Conservation (phyloP, 1,140 invertebrate genomes). For the Leptinotarsa undecemlineata region DNA sequence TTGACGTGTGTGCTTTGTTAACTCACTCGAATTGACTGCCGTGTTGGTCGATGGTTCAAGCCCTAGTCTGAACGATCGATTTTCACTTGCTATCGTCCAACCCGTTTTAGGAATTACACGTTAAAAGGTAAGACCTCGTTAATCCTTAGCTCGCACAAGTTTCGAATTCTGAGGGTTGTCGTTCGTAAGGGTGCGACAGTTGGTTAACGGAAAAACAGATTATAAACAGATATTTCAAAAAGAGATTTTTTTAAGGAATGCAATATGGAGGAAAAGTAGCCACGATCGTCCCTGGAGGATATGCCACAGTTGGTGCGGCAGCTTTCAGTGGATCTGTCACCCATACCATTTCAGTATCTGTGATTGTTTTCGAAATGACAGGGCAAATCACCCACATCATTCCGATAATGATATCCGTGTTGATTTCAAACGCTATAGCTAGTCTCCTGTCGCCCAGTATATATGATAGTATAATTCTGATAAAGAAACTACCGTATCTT, state of each 20-base stretch:
- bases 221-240: too few species aligned
- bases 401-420: slow-evolving; percentile 93
- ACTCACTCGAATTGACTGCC: too few species aligned
- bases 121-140: too few species aligned
- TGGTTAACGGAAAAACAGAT: too few species aligned
- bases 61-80: too few species aligned
- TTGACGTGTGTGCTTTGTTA: too few species aligned
- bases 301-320: slow-evolving; percentile 90
- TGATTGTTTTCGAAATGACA: slow-evolving; percentile 98
- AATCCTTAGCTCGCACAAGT: too few species aligned
- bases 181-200: too few species aligned
- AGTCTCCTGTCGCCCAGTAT: slow-evolving; percentile 92
- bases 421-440: slow-evolving; percentile 93
- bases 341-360: slow-evolving; percentile 95
- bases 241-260: slow-evolving; percentile 64
- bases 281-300: slow-evolving; percentile 91
- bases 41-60: too few species aligned
- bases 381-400: slow-evolving; percentile 88
- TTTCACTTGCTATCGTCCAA: too few species aligned
- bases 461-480: slow-evolving; percentile 97
- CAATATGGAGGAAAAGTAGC: slow-evolving; percentile 81
- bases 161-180: too few species aligned
- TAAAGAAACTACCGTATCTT: slow-evolving; percentile 96
- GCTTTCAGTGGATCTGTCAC: slow-evolving; percentile 96
- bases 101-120: too few species aligned